Evolutionary conservation across 2,113 vertebrate genomes (phyloP).

Genomic region (Mustela lutreola): DNA sequence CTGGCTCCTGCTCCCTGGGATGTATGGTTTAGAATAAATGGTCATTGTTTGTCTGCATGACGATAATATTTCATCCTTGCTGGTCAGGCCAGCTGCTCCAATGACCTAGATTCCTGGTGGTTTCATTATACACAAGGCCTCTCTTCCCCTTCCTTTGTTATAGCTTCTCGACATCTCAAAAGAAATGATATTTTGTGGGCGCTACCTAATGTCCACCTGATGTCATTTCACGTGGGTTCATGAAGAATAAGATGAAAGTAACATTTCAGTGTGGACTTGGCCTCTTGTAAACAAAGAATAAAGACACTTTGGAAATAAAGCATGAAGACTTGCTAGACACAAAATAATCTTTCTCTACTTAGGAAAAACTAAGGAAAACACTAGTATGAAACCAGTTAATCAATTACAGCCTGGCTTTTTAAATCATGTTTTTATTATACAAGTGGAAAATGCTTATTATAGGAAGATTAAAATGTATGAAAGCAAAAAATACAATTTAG

Average conservation of each 20-base stretch:
- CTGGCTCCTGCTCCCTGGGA: neutral
- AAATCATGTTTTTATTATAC: neutral
- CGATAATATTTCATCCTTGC: slow-evolving; percentile 28
- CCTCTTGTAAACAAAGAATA: neutral
- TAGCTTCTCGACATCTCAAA: neutral
- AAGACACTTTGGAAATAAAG: neutral
- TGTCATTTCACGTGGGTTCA: neutral
- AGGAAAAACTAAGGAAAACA: neutral
- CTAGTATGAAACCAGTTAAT: neutral
- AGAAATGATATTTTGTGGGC: neutral
- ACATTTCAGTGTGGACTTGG: neutral
- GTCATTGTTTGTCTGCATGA: neutral
- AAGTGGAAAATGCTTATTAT: neutral
- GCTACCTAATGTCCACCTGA: neutral
- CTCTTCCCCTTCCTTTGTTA: slow-evolving; percentile 42
- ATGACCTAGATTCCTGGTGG: neutral
- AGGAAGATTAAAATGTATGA: neutral
- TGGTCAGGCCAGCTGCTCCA: neutral
- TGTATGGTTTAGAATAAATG: neutral
- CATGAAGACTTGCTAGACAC: neutral
- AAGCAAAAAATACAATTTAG: neutral
- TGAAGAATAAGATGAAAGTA: slow-evolving; percentile 36
- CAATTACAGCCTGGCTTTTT: neutral
- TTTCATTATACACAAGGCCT: slow-evolving; percentile 30
- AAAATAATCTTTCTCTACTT: neutral